Evolutionary conservation across 2,113 vertebrate species (phyloP).

Genomic region (Myotis brandtii): DNA sequence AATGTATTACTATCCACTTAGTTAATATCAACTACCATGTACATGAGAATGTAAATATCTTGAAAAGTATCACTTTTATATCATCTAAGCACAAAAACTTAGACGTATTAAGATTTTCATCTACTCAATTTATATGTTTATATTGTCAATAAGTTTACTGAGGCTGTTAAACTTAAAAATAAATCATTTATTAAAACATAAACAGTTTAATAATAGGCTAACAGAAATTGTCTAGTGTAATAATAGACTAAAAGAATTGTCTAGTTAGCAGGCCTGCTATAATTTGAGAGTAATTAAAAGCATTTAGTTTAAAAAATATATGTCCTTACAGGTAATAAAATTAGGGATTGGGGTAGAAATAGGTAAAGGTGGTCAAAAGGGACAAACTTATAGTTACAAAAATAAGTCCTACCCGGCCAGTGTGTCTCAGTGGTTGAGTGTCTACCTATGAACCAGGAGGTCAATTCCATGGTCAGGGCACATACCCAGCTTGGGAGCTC

Average conservation of each 20-base stretch:
- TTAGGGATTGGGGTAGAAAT: neutral
- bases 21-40: neutral
- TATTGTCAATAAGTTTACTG: slow-evolving; percentile 45
- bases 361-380: neutral
- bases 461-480: too few relatives aligned
- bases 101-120: slow-evolving; percentile 29
- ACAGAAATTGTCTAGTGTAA: neutral
- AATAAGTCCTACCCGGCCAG: neutral
- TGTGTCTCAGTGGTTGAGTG: too few relatives aligned
- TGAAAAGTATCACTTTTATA: neutral
- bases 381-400: neutral
- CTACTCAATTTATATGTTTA: neutral
- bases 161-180: neutral
- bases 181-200: slow-evolving; percentile 17
- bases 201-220: neutral
- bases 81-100: slow-evolving; percentile 5
- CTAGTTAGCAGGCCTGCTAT: neutral
- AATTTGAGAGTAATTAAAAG: neutral
- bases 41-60: neutral
- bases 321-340: neutral
- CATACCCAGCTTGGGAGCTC: too few relatives aligned
- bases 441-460: too few relatives aligned
- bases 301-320: neutral
- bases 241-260: neutral
- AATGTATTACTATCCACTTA: neutral